Evolutionary conservation across 2,888 invertebrate genomes (phyloP), one percentile per base, ranked within the genome.

Genomic region (Falcaria lacertinaria): DNA sequence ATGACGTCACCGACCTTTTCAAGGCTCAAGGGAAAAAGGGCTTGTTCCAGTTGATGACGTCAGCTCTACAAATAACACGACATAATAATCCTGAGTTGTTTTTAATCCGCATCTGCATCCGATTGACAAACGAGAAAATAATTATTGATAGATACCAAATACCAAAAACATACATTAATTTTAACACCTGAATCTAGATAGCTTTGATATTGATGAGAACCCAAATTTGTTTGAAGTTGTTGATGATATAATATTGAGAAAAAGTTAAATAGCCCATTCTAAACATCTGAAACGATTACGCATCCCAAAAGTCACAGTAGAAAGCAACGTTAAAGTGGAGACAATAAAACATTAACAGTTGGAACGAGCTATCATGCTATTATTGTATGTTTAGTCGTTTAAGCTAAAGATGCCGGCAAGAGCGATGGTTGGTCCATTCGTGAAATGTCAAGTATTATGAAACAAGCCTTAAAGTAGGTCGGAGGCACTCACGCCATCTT

Each of bases 1-100:
- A 56, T 73, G 67, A 67, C 69, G 69, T 74, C 75, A 74, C 39
- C 49, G 51, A 57, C 58, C 55, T 54, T 54, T 44, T 41, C 25
- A 15, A 13, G 35, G 41, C 25, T 19, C 19, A 8, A 35, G n/a
- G 33, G 33, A 16, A n/a, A 8, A n/a, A 15, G 38, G 4, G 13
- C 25, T 14, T 7, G 36, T 13, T 36, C 13, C 14, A 6, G 1
- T 15, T 19, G 22, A 8, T 44, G 44, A 43, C 42, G 44, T 44
- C 40, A 44, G 8, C 37, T 7, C 8, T 22, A 15, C 14, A 6
- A 22, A 37, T 36, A 37, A 8, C 11, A 6, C 22, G 8, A 7
- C 28, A 3, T 7, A 28, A 28, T 28, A 11, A 28, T 1, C 28
- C 11, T 28, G 11, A 28, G 28, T 28, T 11, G 11, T 3, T 1